Base-by-base conservation (phyloP, 92 coral and sea anemone genomes). In the Epizoanthus stellaris region DNA sequence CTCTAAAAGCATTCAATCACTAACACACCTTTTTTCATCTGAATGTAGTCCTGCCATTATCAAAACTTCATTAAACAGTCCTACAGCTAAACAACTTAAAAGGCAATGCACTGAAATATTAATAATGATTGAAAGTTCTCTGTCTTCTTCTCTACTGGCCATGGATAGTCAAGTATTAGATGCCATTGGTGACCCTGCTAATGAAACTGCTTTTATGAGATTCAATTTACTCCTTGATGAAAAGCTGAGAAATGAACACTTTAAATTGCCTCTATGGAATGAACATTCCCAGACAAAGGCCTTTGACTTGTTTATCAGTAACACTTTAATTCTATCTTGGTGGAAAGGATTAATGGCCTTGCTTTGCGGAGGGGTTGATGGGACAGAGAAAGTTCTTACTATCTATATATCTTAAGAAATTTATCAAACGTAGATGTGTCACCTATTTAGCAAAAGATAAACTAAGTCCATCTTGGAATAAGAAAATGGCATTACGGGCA, bases 171-270 rank as follows among this genome's bases (percentile, higher is more conserved):
- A 62, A 19, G 30, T 58, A 68, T 53, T 82, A 67, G 79, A 52
- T 45, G 79, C 87, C 39, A 25, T 70, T 39, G 63, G 36, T 45
- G 80, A 82, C 53, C 21, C 45, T 45, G 61, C 4, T 36, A 82
- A 82, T 17, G 53, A 65, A 64, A 63, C 67, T 54, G 53, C 16
- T 16, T 30, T 82, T 42, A 45, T 60, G 75, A 69, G 38, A 20
- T 82, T 82, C 13, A 82, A 82, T 54, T 45, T 82, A 49, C 76
- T 49, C 23, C 87, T 82, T 14, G 87, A 70, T 67, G 25, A 30
- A 49, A 82, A 82, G 19, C 75, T 82, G 6, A 82, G 72, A 82
- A 9, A 54, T 38, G 56, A 82, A 56, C 59, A 82, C 66, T 68
- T 82, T 68, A 67, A 82, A 67, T 13, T 53, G 11, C 39, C 65